These are phyloP conservation scores for Intellagama lesueurii DNA, from an alignment of 2,797 vertebrate genomes.

Conservation along the genomic window DNA sequence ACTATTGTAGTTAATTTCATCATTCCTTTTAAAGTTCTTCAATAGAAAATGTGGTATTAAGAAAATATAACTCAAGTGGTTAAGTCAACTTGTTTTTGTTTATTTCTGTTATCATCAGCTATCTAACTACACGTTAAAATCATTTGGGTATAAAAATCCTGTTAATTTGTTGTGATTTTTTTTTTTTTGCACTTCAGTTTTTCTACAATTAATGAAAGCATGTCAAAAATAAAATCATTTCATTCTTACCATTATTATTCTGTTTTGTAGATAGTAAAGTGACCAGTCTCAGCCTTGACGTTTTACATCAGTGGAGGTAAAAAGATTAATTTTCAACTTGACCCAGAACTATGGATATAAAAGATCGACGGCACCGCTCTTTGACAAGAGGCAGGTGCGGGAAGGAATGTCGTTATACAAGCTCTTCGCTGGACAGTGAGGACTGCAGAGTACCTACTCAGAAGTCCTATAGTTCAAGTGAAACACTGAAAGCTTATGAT, in stretches of 20 bases:
- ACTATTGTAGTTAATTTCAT: conserved; percentile 39
- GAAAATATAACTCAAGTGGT: conserved; percentile 33
- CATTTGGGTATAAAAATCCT: neutral
- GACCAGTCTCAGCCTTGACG: conserved; percentile 21
- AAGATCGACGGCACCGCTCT: conserved; percentile 92
- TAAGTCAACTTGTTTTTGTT: conserved; percentile 16
- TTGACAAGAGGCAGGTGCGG: conserved; percentile 89
- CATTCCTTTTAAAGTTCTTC: conserved; percentile 42
- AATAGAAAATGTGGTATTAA: conserved; percentile 46
- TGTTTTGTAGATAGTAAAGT: conserved; percentile 68
- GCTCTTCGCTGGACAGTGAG: conserved; percentile 91
- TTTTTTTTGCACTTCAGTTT: conserved; percentile 20
- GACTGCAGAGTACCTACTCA: conserved; percentile 96
- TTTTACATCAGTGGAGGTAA: conserved; percentile 2
- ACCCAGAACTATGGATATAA: conserved; percentile 88
- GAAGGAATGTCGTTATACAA: conserved; percentile 93
- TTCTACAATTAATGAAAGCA: conserved; percentile 23
- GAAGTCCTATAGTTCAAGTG: conserved; percentile 98
- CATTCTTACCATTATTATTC: conserved; percentile 25
- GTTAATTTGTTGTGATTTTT: conserved; percentile 30
- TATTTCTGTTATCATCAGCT: conserved; percentile 38
- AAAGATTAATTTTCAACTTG: rapidly evolving
- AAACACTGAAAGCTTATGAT: conserved; percentile 97
- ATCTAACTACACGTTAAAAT: conserved; percentile 45
- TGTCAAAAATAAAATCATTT: neutral